phyloP scores from a whole-genome alignment of 2,888 invertebrate species.

The Heliconius ethilla region DNA sequence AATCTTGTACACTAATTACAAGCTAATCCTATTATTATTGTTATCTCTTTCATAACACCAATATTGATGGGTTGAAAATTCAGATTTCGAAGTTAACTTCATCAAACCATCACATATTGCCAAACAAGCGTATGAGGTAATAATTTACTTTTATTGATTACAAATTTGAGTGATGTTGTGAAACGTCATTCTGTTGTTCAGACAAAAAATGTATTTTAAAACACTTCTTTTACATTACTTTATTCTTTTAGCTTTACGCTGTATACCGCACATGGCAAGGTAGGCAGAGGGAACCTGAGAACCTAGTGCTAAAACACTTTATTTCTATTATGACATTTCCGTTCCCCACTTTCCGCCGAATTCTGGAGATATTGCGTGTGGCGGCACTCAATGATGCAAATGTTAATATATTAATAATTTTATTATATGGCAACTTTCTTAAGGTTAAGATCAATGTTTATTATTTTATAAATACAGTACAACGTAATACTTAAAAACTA shows the following conservation, averaged over 20 bases:
- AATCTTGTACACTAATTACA: not conserved
- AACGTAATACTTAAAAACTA: not conserved
- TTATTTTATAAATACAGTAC: too few relatives aligned
- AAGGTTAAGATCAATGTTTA: not conserved
- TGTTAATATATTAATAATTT: not conserved
- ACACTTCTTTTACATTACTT: not conserved
- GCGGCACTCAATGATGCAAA: too few relatives aligned
- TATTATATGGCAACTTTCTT: not conserved
- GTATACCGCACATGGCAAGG: not conserved
- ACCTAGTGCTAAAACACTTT: not conserved
- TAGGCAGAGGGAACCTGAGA: not conserved
- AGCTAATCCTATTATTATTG: not conserved
- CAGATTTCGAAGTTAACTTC: constrained; percentile 33
- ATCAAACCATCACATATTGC: constrained; percentile 27
- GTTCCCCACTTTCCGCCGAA: not conserved
- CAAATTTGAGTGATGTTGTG: constrained; percentile 28
- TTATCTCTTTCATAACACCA: not conserved
- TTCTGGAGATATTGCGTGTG: too few relatives aligned
- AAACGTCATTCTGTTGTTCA: constrained; percentile 25
- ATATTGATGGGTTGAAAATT: constrained; percentile 17
- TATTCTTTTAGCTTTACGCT: not conserved
- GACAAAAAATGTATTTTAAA: constrained; percentile 18
- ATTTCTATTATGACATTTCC: not conserved
- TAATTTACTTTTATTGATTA: constrained; percentile 32
- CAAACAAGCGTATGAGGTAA: constrained; percentile 22